Conservation (phyloP, 1,140 invertebrate genomes). For the Potamilus streckersoni region DNA sequence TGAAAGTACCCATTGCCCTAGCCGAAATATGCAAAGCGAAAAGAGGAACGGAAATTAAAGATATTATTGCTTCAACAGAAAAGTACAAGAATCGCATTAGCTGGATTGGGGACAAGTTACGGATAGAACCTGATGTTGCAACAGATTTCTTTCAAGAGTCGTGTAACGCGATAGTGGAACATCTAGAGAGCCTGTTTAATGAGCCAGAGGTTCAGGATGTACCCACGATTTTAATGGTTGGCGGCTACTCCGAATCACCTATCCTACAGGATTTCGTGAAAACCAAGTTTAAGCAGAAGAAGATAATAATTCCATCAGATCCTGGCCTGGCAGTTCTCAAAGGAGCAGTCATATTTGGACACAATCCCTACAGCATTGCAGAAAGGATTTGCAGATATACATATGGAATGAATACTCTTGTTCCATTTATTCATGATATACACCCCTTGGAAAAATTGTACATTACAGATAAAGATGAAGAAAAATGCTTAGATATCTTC, state of each 20-base stretch:
- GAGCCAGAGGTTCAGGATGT: constrained; percentile 17
- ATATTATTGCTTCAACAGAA: constrained; percentile 9
- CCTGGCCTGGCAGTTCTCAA: constrained; percentile 36
- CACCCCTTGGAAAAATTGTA: neutral
- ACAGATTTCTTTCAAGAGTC: constrained; percentile 18
- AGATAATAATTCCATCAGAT: constrained; percentile 31
- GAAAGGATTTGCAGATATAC: too few species aligned
- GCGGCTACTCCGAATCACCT: constrained; percentile 35
- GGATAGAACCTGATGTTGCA: constrained; percentile 12
- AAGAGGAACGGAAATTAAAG: constrained; percentile 8
- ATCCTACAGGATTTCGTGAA: constrained; percentile 30
- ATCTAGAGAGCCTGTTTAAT: constrained; percentile 21
- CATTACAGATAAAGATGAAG: neutral
- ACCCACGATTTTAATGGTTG: constrained; percentile 33
- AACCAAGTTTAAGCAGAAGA: constrained; percentile 15
- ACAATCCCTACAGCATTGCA: constrained; percentile 23
- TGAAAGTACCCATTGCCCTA: constrained; percentile 18
- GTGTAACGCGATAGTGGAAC: constrained; percentile 23
- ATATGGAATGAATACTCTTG: too few species aligned
- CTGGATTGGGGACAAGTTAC: constrained; percentile 31
- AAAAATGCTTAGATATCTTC: constrained; percentile 6
- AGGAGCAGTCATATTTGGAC: constrained; percentile 38
- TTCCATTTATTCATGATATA: too few species aligned
- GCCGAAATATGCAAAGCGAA: constrained; percentile 19
- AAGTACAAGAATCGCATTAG: constrained; percentile 2